Evolutionary conservation across 1,140 invertebrate genomes (phyloP).

Genomic region (Drosophila mauritiana): DNA sequence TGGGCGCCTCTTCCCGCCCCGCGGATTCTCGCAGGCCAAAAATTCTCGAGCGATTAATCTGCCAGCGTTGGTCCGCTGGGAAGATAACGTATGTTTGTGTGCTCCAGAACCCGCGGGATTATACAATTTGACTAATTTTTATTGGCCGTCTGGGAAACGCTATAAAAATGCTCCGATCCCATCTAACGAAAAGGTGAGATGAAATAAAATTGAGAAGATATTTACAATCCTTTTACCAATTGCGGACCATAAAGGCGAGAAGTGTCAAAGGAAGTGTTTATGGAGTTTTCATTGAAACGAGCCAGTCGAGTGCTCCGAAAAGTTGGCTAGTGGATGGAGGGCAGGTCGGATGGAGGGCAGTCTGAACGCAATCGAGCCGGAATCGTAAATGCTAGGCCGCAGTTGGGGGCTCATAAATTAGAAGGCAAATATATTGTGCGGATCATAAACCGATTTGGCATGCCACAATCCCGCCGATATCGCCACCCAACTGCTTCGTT

Average conservation of each 20-base stretch:
- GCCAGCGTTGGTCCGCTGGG: conserved; percentile 14
- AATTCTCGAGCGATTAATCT: conserved; percentile 48
- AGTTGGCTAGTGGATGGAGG: no score
- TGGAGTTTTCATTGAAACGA: conserved; percentile 4
- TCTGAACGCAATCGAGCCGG: conserved; percentile 4
- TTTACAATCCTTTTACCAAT: conserved; percentile 27
- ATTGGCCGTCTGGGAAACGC: conserved; percentile 25
- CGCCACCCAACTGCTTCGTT: conserved; percentile 10
- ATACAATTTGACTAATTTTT: conserved; percentile 36
- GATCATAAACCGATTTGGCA: conserved; percentile 29
- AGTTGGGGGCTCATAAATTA: conserved; percentile 37
- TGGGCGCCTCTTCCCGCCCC: conserved; percentile 18
- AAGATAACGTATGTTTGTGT: conserved; percentile 26
- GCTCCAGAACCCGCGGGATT: conserved; percentile 15
- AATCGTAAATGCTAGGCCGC: conserved; percentile 31
- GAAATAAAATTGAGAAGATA: conserved; percentile 37
- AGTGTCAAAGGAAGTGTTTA: conserved; percentile 17
- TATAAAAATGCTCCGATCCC: conserved; percentile 27
- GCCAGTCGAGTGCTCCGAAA: background rate
- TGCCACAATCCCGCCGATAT: conserved; percentile 32
- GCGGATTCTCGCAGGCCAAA: conserved; percentile 5
- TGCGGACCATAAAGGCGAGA: conserved; percentile 16
- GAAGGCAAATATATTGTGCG: conserved; percentile 28
- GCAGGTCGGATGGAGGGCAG: background rate
- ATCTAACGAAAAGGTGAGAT: conserved; percentile 15